Conservation (phyloP, 1,140 invertebrate genomes). For the Magallana ariakensis region DNA sequence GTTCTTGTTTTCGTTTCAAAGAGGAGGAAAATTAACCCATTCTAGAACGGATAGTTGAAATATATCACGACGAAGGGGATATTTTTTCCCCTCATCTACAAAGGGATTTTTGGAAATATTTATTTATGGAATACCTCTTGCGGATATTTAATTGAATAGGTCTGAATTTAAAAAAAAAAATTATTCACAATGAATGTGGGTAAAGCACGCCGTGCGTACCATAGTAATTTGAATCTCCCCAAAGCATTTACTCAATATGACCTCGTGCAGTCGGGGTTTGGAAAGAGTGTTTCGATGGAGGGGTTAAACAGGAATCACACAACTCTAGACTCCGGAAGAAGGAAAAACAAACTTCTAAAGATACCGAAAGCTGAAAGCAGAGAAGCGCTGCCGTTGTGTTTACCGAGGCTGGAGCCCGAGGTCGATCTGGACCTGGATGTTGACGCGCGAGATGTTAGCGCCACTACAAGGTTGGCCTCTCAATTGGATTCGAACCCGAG, state of each 20-base stretch:
- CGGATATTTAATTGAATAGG: neutral
- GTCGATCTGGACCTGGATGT: slow-evolving; percentile 50
- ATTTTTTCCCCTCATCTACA: neutral
- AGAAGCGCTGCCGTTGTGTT: slow-evolving; percentile 46
- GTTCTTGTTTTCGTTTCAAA: neutral
- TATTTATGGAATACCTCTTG: neutral
- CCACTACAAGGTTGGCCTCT: slow-evolving; percentile 20
- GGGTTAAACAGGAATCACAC: slow-evolving; percentile 46
- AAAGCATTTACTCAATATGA: slow-evolving; percentile 55
- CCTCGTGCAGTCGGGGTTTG: slow-evolving; percentile 41
- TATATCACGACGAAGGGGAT: neutral
- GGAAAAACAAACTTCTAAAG: slow-evolving; percentile 12
- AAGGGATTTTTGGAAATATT: neutral
- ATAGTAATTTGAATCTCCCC: slow-evolving; percentile 55
- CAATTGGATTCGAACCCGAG: neutral
- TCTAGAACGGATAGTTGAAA: neutral
- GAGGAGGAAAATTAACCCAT: neutral
- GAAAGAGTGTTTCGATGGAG: slow-evolving; percentile 54
- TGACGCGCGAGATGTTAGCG: slow-evolving; percentile 48
- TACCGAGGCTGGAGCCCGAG: slow-evolving; percentile 54
- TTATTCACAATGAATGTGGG: neutral
- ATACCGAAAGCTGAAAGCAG: slow-evolving; percentile 8
- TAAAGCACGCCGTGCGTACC: slow-evolving; percentile 42
- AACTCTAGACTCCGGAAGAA: neutral
- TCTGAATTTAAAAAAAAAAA: neutral